phyloP scores from a whole-genome alignment of 2,797 vertebrate genomes.

The Microcaecilia unicolor region DNA sequence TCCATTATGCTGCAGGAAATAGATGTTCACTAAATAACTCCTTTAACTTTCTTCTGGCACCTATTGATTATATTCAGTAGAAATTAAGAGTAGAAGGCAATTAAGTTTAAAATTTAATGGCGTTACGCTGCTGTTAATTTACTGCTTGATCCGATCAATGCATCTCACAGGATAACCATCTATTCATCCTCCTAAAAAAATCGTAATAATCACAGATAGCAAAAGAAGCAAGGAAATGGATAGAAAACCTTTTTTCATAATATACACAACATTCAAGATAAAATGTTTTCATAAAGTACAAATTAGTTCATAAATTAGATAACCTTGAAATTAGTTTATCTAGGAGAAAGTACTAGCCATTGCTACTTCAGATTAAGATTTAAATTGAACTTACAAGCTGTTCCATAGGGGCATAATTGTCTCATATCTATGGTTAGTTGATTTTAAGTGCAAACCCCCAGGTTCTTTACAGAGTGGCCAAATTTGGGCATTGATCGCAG shows the following conservation, averaged over 20 bases:
- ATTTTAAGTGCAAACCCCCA: too few species aligned
- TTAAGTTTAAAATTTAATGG: constrained; percentile 67
- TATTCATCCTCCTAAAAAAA: constrained; percentile 36
- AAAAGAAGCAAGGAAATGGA: constrained; percentile 11
- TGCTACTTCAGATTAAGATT: too few species aligned
- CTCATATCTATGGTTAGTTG: too few species aligned
- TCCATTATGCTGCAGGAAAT: constrained; percentile 41
- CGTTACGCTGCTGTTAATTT: constrained; percentile 65
- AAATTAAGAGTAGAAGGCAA: constrained; percentile 69
- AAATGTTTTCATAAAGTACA: too few species aligned
- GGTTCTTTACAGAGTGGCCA: too few species aligned
- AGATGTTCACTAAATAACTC: constrained; percentile 49
- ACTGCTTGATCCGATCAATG: constrained; percentile 63
- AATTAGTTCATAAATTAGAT: too few species aligned
- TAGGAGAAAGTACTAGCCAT: too few species aligned
- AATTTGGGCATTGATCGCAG: too few species aligned
- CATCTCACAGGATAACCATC: constrained; percentile 47
- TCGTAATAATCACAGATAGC: constrained; percentile 26
- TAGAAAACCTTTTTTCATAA: constrained; percentile 22
- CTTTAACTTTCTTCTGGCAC: constrained; percentile 51
- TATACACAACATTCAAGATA: background rate
- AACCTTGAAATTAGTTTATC: too few species aligned
- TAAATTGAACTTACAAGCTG: too few species aligned
- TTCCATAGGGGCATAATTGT: too few species aligned
- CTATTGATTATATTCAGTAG: constrained; percentile 63